Base-by-base conservation (phyloP, 2,797 vertebrate species). In the Sebastes umbrosus region DNA sequence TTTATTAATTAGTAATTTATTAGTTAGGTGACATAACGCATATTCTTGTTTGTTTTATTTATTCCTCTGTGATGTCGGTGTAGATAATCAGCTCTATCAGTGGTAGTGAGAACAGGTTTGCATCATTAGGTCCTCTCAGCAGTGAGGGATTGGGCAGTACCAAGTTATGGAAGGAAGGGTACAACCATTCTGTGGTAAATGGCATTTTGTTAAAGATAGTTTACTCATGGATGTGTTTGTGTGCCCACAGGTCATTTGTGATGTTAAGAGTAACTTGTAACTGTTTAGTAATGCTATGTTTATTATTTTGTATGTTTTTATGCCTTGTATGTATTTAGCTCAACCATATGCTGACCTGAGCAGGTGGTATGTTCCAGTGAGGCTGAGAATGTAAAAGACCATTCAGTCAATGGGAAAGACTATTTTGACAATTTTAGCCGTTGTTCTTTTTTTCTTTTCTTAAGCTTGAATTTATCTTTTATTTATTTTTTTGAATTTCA, bases 91-190 rank as follows among this genome's bases (percentile, higher is more conserved):
- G 34, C 25, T 55, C 43, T 39, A 8, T 73, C 27, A 39, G 34
- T 27, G n/a, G 58, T 3, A 73, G 34, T 75, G 69, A 39, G 55
- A 71, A 57, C 65, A 70, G 70, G 27, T 63, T 68, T 66, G 54
- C 27, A 14, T 55, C 36, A 24, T 64, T 24, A 46, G 14, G 20
- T 79, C 55, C 20, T 20, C 8, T 18, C 3, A 16, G 22, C 16
- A 29, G 16, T 50, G 10, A 43, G 6, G 34, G 10, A 43, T 3
- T 59, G 55, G 25, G 20, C 43, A 11, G 36, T 18, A 55, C 52
- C 43, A 60, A 9, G 2, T 50, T 67, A 58, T 67, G 18, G 24
- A 54, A 60, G 27, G 65, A 16, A 27, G 25, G 18, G 11, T 67
- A 43, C 1, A 13, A 22, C 9, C 2, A 18, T 62, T 39, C 2